Evolutionary conservation across 2,797 vertebrate genomes (phyloP).

Genomic region (Falco novaeseelandiae): DNA sequence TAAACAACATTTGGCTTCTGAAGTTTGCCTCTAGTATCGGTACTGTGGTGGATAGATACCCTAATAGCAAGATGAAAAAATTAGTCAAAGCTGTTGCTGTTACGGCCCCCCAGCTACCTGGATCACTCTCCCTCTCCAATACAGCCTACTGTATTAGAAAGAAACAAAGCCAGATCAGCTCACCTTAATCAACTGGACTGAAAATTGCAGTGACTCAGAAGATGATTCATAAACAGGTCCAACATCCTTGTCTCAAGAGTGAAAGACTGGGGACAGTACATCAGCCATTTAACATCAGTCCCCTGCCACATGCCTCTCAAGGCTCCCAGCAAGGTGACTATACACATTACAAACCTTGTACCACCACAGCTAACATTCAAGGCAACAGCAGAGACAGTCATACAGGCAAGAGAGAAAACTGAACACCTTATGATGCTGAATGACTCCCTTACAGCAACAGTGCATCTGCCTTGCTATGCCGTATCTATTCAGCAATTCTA

Average conservation of each 20-base stretch:
- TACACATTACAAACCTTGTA: not conserved
- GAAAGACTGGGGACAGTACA: not conserved
- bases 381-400: not conserved
- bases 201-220: not conserved
- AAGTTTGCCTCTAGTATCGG: not conserved
- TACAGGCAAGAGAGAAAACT: not conserved
- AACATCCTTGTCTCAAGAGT: rapidly evolving
- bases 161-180: not conserved
- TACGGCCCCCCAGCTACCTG: not conserved
- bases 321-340: not conserved
- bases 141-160: not conserved
- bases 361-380: not conserved
- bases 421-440: not conserved
- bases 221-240: not conserved
- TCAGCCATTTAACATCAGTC: not conserved
- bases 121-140: not conserved
- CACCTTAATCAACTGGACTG: not conserved
- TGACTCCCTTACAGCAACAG: not conserved
- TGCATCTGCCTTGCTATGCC: not conserved
- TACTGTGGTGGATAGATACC: not conserved
- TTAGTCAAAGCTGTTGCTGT: not conserved
- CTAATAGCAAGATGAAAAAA: not conserved
- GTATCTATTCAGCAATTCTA: not conserved
- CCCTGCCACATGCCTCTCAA: not conserved
- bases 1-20: not conserved